phyloP scores from a whole-genome alignment of 1,140 invertebrate species.

The Melanaphis sacchari region DNA sequence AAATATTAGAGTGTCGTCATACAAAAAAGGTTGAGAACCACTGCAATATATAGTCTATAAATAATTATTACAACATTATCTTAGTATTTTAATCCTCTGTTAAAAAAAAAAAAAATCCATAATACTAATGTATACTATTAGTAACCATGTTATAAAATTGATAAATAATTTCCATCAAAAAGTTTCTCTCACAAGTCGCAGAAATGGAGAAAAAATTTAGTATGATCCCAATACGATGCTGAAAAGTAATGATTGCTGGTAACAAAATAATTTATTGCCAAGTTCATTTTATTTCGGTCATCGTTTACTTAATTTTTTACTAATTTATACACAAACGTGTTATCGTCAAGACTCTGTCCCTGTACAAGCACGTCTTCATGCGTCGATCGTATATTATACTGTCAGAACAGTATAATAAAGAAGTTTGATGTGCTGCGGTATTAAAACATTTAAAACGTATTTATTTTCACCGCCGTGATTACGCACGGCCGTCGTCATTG shows the following conservation, averaged over 20 bases:
- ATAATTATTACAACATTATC: too few species aligned
- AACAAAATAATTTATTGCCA: not conserved
- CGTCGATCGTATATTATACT: not conserved
- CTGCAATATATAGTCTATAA: too few species aligned
- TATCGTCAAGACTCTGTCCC: not conserved
- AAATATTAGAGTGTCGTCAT: too few species aligned
- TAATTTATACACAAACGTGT: not conserved
- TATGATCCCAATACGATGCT: not conserved
- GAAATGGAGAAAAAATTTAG: not conserved
- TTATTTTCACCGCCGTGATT: not conserved
- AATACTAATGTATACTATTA: too few species aligned
- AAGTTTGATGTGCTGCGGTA: not conserved
- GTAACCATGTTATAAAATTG: not conserved
- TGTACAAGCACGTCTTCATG: not conserved
- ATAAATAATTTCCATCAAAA: not conserved
- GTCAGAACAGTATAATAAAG: not conserved
- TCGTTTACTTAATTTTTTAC: too few species aligned
- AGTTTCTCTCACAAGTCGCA: not conserved
- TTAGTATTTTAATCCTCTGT: not conserved
- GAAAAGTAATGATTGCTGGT: too few species aligned
- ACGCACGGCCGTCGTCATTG: not conserved
- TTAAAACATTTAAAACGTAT: not conserved
- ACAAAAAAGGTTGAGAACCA: too few species aligned
- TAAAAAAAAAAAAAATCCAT: too few species aligned
- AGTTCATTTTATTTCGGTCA: not conserved